Conservation (phyloP, 1,140 invertebrate genomes). For the Meloidogyne hapla region DNA sequence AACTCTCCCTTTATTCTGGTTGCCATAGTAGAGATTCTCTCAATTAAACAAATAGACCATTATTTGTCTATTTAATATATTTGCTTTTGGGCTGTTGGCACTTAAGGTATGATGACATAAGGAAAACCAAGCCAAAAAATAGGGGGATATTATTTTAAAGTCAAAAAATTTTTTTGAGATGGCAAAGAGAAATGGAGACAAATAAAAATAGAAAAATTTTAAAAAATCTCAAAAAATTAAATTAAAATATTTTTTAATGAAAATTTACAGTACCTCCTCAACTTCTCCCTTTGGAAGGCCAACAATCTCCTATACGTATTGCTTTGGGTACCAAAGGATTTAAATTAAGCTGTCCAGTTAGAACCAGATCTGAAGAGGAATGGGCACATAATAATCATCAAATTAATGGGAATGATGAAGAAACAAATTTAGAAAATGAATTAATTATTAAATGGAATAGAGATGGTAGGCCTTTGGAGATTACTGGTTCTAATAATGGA, state of each 20-base stretch:
- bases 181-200: no score
- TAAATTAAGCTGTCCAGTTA: constrained; percentile 37
- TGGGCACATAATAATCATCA: neutral
- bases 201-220: no score
- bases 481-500: neutral
- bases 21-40: neutral
- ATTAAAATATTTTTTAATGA: no score
- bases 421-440: constrained; percentile 5
- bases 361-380: constrained; percentile 2
- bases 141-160: neutral
- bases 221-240: neutral
- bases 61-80: neutral
- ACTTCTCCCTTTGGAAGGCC: constrained; percentile 27
- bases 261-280: constrained; percentile 30
- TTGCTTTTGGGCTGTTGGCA: constrained; percentile 1
- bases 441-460: constrained; percentile 40
- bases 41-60: neutral
- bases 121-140: neutral
- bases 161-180: no score
- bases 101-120: neutral
- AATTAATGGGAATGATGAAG: constrained; percentile 19
- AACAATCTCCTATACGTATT: constrained; percentile 31
- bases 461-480: constrained; percentile 21
- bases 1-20: neutral
- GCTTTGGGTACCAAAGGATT: constrained; percentile 36